phyloP scores from a whole-genome alignment of 2,888 invertebrate genomes.

The Andrena fulva region DNA sequence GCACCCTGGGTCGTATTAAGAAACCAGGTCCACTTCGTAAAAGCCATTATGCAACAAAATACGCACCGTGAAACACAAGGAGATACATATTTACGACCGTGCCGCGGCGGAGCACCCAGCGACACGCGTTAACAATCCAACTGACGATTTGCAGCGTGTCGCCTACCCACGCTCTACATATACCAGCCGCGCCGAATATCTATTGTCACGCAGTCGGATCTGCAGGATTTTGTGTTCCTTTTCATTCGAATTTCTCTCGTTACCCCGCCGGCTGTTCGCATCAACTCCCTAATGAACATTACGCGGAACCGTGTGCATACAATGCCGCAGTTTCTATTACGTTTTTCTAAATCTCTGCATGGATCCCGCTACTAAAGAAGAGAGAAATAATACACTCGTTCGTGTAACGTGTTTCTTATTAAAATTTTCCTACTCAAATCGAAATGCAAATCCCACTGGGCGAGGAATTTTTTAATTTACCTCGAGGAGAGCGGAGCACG shows the following conservation, averaged over 20 bases:
- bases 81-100: slow-evolving; percentile 52
- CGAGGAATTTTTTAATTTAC: not conserved
- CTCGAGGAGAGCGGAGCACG: not conserved
- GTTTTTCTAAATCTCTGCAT: not conserved
- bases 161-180: slow-evolving; percentile 62
- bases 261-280: not conserved
- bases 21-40: slow-evolving; percentile 42
- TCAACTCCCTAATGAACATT: slow-evolving; percentile 28
- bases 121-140: slow-evolving; percentile 65
- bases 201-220: slow-evolving; percentile 62
- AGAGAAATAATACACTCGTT: not conserved
- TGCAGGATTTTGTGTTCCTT: slow-evolving; percentile 40
- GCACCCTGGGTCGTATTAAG: slow-evolving; percentile 39
- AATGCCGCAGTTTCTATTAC: not conserved
- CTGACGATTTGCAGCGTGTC: slow-evolving; percentile 64
- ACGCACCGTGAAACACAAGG: slow-evolving; percentile 52
- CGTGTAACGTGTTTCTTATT: slow-evolving; percentile 2
- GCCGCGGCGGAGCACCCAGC: slow-evolving; percentile 36
- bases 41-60: slow-evolving; percentile 53
- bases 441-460: not conserved
- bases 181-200: slow-evolving; percentile 54
- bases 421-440: slow-evolving; percentile 36
- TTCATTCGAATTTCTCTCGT: slow-evolving; percentile 45
- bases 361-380: not conserved
- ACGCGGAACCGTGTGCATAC: not conserved